phyloP scores from a whole-genome alignment of 2,888 invertebrate species.

The Apodemia zela region DNA sequence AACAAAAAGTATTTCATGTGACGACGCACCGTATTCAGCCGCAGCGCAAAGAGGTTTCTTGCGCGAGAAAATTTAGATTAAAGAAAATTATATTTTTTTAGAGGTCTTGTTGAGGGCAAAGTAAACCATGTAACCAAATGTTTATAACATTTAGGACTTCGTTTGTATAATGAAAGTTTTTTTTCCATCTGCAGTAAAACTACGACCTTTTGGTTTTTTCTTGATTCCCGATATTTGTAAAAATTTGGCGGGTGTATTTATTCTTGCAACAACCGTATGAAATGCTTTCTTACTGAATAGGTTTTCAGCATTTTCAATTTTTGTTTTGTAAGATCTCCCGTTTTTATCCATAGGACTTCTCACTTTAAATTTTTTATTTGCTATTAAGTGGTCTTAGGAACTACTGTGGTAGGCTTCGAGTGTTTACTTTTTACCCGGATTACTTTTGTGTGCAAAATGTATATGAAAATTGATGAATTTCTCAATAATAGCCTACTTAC shows the following conservation, averaged over 20 bases:
- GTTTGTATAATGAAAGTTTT: slow-evolving; percentile 15
- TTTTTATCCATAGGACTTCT: background rate
- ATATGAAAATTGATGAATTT: no score
- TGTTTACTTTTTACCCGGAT: no score
- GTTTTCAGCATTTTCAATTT: slow-evolving; percentile 1
- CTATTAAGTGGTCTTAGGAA: background rate
- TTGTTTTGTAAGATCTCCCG: background rate
- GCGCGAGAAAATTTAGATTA: no score
- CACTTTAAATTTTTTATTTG: background rate
- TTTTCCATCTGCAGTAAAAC: background rate
- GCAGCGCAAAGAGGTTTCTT: no score
- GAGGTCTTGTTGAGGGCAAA: slow-evolving; percentile 6
- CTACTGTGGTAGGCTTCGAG: background rate
- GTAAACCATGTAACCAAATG: slow-evolving; percentile 15
- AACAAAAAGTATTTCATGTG: no score
- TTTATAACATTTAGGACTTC: slow-evolving; percentile 11
- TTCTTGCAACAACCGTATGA: background rate
- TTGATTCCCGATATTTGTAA: background rate
- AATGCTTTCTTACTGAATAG: background rate
- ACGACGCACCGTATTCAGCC: no score
- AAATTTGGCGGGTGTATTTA: background rate
- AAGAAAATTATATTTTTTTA: no score
- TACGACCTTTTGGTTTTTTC: background rate
- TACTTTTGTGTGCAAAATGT: no score
- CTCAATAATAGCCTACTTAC: no score